Evolutionary conservation across 2,113 vertebrate species (phyloP).

Genomic region (Hystrix brachyura): DNA sequence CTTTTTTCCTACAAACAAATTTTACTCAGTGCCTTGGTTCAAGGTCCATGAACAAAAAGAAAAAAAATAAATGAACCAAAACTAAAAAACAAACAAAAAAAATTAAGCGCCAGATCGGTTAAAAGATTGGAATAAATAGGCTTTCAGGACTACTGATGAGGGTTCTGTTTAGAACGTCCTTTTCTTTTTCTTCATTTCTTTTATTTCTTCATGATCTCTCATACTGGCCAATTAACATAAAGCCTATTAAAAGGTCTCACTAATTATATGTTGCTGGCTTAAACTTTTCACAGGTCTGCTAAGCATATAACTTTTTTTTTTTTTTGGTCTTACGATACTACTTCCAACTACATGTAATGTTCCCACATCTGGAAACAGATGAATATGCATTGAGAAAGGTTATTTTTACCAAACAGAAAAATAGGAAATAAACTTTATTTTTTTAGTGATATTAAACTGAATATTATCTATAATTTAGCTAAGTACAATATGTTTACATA

Average conservation of each 20-base stretch:
- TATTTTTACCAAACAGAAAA: slow-evolving; percentile 26
- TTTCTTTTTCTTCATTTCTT: neutral
- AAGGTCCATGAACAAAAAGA: neutral
- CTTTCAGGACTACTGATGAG: neutral
- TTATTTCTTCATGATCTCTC: slow-evolving; percentile 17
- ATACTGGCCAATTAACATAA: slow-evolving; percentile 21
- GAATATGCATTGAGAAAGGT: neutral
- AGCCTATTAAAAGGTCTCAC: slow-evolving; percentile 1
- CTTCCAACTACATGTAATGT: slow-evolving; percentile 6
- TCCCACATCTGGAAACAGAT: slow-evolving; percentile 1
- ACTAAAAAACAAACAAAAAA: neutral
- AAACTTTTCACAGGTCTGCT: slow-evolving; percentile 29
- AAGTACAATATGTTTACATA: neutral
- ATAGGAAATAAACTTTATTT: neutral
- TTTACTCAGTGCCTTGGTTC: slow-evolving; percentile 16
- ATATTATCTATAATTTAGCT: neutral
- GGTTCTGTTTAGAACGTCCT: slow-evolving; percentile 3
- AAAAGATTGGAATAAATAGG: neutral
- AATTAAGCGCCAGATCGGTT: neutral
- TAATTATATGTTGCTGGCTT: slow-evolving; percentile 8
- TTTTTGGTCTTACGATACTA: neutral
- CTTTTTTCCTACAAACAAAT: slow-evolving; percentile 28
- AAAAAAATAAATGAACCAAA: neutral
- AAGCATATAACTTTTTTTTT: neutral
- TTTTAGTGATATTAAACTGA: slow-evolving; percentile 17